These are phyloP conservation scores for Wasmannia auropunctata DNA, from an alignment of 1,140 invertebrate genomes.

Conservation along the genomic window DNA sequence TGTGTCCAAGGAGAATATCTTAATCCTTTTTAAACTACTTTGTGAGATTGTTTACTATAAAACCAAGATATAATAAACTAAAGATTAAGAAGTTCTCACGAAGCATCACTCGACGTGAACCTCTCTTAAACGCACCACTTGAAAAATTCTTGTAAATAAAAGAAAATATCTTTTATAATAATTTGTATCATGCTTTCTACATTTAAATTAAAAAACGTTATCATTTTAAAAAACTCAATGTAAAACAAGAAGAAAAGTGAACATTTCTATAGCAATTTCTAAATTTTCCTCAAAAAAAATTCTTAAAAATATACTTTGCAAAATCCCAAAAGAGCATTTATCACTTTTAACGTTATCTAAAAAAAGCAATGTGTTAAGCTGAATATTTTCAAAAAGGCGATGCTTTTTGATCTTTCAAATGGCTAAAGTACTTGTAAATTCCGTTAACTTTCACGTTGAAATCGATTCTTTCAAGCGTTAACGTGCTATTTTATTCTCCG, in stretches of 20 bases:
- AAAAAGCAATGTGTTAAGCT: background rate
- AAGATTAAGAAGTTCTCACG: background rate
- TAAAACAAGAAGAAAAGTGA: background rate
- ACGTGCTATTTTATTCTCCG: conserved; percentile 25
- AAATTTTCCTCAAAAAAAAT: background rate
- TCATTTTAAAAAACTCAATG: background rate
- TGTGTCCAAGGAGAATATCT: conserved; percentile 2
- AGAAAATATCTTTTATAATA: background rate
- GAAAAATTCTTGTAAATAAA: background rate
- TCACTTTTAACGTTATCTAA: background rate
- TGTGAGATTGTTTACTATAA: conserved; percentile 7
- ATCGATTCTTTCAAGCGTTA: conserved; percentile 33
- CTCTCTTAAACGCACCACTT: background rate
- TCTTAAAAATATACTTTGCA: background rate
- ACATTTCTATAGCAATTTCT: background rate
- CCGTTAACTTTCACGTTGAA: conserved; percentile 1
- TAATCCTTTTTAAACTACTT: conserved; percentile 30
- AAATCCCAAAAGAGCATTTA: background rate
- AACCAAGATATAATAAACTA: conserved; percentile 35
- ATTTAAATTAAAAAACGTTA: background rate
- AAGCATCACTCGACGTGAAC: background rate
- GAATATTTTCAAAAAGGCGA: background rate
- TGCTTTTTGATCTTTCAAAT: background rate
- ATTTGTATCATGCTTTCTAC: background rate
- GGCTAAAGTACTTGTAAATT: background rate